Conservation (phyloP, 2,797 vertebrate genomes). For the Rhodeus uyekii region DNA sequence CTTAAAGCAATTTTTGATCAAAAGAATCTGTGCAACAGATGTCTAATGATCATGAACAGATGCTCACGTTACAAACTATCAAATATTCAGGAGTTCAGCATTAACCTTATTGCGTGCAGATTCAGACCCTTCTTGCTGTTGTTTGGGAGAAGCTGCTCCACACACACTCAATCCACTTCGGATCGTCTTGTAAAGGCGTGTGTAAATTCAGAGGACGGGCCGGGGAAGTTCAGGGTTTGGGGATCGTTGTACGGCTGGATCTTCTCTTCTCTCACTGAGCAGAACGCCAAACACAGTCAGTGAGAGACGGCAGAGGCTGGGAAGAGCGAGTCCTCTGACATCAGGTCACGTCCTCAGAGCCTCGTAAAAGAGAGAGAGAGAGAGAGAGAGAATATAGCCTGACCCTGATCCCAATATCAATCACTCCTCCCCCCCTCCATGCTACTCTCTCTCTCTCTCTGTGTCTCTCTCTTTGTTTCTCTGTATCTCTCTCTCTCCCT, state of each 20-base stretch:
- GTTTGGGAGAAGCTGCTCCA: slow-evolving; percentile 51
- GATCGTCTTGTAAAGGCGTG: not conserved
- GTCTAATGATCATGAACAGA: slow-evolving; percentile 25
- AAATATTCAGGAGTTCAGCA: slow-evolving; percentile 36
- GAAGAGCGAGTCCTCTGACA: slow-evolving; percentile 35
- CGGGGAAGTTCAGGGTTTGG: slow-evolving; percentile 20
- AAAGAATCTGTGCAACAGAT: slow-evolving; percentile 31
- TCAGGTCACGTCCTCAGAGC: slow-evolving; percentile 23
- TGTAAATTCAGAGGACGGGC: slow-evolving; percentile 23
- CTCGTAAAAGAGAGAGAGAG: slow-evolving; percentile 23
- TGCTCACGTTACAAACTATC: slow-evolving; percentile 10
- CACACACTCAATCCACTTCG: not conserved
- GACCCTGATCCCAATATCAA: slow-evolving; percentile 53
- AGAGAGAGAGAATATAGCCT: slow-evolving; percentile 26
- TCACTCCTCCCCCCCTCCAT: slow-evolving; percentile 36
- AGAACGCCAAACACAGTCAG: not conserved
- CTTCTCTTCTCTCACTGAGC: not conserved
- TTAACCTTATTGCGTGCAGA: slow-evolving; percentile 3
- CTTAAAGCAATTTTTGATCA: slow-evolving; percentile 1
- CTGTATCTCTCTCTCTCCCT: not conserved
- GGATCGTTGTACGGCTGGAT: slow-evolving; percentile 10
- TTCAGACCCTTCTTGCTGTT: slow-evolving; percentile 55
- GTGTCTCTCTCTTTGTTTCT: not conserved
- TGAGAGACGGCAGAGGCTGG: slow-evolving; percentile 24
- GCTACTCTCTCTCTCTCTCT: slow-evolving; percentile 34